These are phyloP conservation scores for Eulemur rubriventer DNA, from an alignment of 2,797 vertebrate species.

Conservation along the genomic window DNA sequence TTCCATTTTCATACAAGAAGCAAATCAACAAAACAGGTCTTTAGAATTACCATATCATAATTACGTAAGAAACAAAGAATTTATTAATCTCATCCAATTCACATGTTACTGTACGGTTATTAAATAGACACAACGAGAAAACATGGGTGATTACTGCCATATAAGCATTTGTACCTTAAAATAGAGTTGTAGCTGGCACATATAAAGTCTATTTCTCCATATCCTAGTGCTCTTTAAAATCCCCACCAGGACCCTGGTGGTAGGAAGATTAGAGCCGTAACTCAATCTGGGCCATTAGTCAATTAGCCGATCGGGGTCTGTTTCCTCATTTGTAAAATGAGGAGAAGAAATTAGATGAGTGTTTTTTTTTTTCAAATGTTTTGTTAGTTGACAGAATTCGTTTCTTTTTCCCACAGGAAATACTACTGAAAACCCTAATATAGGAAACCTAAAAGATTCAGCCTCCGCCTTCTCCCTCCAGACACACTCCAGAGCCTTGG, in stretches of 20 bases:
- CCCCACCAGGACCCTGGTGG: not conserved
- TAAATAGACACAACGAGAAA: not conserved
- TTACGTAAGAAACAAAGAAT: not conserved
- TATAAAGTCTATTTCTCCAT: not conserved
- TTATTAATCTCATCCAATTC: not conserved
- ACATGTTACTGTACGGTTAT: not conserved
- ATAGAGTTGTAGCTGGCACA: not conserved
- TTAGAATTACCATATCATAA: not conserved
- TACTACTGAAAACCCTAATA: not conserved
- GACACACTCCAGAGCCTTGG: not conserved
- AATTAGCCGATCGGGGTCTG: not conserved
- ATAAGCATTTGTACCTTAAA: not conserved
- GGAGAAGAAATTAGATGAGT: not conserved
- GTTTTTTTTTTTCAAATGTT: not conserved
- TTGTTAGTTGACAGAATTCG: not conserved
- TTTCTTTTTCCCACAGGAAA: constrained; percentile 7
- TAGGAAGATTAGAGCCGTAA: not conserved
- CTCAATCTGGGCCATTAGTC: not conserved
- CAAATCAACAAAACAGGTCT: not conserved
- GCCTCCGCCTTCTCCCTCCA: not conserved
- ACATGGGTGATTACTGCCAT: not conserved
- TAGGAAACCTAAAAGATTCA: not conserved
- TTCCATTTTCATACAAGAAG: not conserved
- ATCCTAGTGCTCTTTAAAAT: not conserved
- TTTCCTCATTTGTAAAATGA: constrained; percentile 46